A percentile compares a stretch with the other conserved stretches of the same genome.
Evolutionary conservation across 1,140 invertebrate genomes (phyloP).

Genomic region (Muscidifurax raptorellus): DNA sequence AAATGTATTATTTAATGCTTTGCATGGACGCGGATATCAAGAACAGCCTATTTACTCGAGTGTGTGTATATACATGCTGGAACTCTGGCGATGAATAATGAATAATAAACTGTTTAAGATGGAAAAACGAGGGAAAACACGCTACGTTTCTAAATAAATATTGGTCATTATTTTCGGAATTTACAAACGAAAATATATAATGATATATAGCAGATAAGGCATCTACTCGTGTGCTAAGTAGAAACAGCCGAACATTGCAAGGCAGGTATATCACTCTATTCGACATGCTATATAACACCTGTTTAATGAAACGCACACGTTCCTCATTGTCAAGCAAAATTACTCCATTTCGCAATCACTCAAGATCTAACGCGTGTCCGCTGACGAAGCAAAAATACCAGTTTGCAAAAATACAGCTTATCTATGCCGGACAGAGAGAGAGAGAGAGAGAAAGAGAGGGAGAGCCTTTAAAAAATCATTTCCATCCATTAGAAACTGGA

Average conservation of each 20-base stretch:
- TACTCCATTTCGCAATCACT: neutral
- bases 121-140: neutral
- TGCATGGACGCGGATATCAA: neutral
- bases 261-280: neutral
- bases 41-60: neutral
- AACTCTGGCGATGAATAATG: neutral
- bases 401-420: neutral
- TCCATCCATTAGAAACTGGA: neutral
- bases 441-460: too few relatives aligned
- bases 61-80: neutral
- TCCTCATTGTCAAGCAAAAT: neutral
- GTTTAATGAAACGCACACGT: neutral
- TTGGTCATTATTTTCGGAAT: neutral
- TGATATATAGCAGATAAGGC: neutral
- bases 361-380: neutral
- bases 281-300: neutral
- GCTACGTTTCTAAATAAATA: neutral
- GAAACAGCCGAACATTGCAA: neutral
- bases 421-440: too few relatives aligned
- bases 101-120: neutral
- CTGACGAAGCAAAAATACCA: neutral
- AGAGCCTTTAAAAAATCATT: neutral
- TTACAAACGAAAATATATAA: neutral
- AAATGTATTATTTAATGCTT: neutral
- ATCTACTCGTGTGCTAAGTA: neutral